Base-by-base conservation (phyloP, 2,797 vertebrate species). In the Limosa lapponica region DNA sequence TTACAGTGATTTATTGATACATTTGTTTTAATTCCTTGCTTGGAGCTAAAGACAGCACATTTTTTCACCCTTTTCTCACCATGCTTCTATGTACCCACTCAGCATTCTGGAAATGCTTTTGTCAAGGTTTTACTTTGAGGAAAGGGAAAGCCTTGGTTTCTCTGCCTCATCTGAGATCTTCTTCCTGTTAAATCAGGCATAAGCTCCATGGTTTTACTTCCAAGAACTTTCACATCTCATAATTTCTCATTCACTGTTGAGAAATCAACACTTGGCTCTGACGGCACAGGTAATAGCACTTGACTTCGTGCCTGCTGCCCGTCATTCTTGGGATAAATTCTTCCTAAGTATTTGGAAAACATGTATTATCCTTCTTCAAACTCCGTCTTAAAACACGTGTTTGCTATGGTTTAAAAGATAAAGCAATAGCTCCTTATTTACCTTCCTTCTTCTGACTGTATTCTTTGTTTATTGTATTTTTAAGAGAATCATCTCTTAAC, bases 381-480 rank as follows among this genome's bases (percentile, higher is more conserved):
- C 3, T 2, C 15, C 13, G 1, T 70, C 11, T 64, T 62, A 55
- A 73, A 70, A 34, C 5, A 10, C 0, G 2, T 13, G 16, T 62
- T 52, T 43, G 7, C 41, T 44, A 8, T 79, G 27, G 46, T 74
- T 58, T 87, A 27, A 43, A 66, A 70, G 10, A 48, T 28, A 52
- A 87, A 65, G 44, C n/a, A 20, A 4, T 69, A 46, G 10, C 12
- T 72, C 9, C 10, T 16, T 39, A 16, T 7, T 69, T 43, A 12
- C 27, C 73, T 54, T 39, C 17, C 15, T 39, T 80, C 19, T 15
- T 59, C 59, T 62, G 8, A 11, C 11, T 46, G 8, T 41, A 5
- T 59, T 70, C 6, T 48, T 37, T 27, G 3, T 30, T 85, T 62
- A 28, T 66, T 46, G 66, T 52, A 15, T 87, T 84, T 84, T 48